Conservation (phyloP, 2,888 invertebrate genomes). For the Chironomus tentans region DNA sequence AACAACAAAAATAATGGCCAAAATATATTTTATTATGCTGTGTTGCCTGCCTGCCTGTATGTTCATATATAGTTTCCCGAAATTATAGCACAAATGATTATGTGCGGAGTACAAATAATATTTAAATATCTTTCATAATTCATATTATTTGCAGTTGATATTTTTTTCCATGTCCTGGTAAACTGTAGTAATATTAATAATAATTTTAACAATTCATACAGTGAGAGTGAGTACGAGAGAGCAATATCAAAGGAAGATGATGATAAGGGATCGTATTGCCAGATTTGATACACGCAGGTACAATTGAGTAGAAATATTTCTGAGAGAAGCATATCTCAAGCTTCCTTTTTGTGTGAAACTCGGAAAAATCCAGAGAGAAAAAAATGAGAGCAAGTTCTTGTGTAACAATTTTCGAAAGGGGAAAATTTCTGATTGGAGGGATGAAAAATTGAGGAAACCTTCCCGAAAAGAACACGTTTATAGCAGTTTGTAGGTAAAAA, state of each 20-base stretch:
- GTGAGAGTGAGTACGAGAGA: too few species aligned
- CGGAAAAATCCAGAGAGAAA: too few species aligned
- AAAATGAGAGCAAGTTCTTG: background rate
- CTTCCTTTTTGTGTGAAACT: too few species aligned
- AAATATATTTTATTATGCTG: background rate
- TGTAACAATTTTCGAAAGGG: background rate
- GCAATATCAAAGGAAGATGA: too few species aligned
- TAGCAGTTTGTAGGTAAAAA: too few species aligned
- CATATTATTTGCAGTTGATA: too few species aligned
- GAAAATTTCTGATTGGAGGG: background rate
- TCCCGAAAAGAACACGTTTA: too few species aligned
- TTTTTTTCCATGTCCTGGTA: background rate
- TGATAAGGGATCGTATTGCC: background rate
- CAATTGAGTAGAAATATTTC: too few species aligned
- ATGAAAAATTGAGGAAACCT: background rate
- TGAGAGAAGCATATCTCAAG: too few species aligned
- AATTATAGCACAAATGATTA: too few species aligned
- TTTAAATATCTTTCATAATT: too few species aligned
- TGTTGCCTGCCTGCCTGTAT: too few species aligned
- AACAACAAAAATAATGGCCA: conserved; percentile 24
- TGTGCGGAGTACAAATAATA: background rate
- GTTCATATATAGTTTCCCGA: background rate
- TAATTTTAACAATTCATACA: background rate
- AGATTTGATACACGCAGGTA: background rate
- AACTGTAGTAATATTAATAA: background rate